Base-by-base conservation (phyloP, 35 echinoderm and acorn worm genomes). In the Lytechinus variegatus region DNA sequence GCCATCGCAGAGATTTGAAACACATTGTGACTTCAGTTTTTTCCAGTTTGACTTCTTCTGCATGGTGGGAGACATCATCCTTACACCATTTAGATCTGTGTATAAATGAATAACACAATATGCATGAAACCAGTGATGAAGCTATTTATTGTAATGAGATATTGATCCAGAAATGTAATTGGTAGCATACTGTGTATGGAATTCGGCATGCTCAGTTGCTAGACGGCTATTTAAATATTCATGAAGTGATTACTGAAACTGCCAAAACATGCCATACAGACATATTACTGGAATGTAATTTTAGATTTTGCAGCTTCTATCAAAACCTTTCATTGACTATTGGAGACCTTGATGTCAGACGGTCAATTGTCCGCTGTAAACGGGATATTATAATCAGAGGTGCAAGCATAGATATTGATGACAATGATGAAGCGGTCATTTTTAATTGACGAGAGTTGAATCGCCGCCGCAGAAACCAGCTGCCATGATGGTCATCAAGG, bases 401-500 rank as follows among this genome's bases (percentile, higher is more conserved):
- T 79, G 66, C 88, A 52, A 44, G 10, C n/a, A 27, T 90, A 52
- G 88, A 90, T 10, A 52, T 90, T 90, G 29, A 44, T 44, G 52
- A 90, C 88, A 19, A 33, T 90, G 88, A 90, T 90, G 52, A 51
- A 44, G 88, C 52, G 88, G 3, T 33, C 7, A 54, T 90, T 10
- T 54, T 54, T 52, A n/a, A 90, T 90, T 54, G 28, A 90, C 52
- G 88, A 29, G 88, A 90, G 88, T 90, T 44, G 29, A 90, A 24
- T 90, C 28, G 29, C 52, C 88, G 29, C 6, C 88, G 29, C 6
- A 21, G 10, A 90, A 90, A 54, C 88, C 92, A 93, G 54, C 92
- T 93, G 54, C 92, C 92, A 93, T 93, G 92, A 93, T 93, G 92
- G 92, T 93, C 53, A 93, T 93, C 92, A 93, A 93, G 54, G 92